Base-by-base conservation (phyloP, 2,888 invertebrate genomes). In the Caenorhabditis imperialis region DNA sequence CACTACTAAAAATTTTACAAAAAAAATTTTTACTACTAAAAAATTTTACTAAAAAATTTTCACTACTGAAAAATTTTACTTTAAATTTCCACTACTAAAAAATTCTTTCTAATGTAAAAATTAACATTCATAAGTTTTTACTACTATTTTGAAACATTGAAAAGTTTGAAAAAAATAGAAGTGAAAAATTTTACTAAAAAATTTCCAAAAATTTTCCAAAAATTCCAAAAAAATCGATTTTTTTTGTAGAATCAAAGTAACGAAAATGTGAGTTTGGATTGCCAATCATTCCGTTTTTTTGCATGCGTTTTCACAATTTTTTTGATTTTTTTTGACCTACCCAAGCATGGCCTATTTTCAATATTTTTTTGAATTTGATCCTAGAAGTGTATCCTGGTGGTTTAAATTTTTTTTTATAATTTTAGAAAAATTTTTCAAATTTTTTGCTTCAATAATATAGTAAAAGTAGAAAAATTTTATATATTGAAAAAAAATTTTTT, bases 181-280 rank as follows among this genome's bases (percentile, higher is more conserved):
- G 18, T 40, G 8, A 16, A 38, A 38, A 6, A 22, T 40, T 40
- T 18, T 2, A 40, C n/a, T 8, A 40, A 40, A 40, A 18, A 40
- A 40, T 22, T 30, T 27, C 14, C 30, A 22, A 44, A 50, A 50
- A 20, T 53, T 27, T 35, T 18, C 20, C 40, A 16, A 16, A 16
- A 16, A 35, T 8, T 25, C 8, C 22, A 35, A 16, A 45, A 30
- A n/a, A 37, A 18, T 22, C n/a, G 27, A 30, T 10, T 7, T 7
- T 7, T 61, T 67, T 74, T 74, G 10, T 65, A 74, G 74, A 67
- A 61, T 44, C 74, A 74, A 55, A 62, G 67, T 67, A 67, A 61
- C 61, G 74, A 74, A 67, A 74, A 74, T 67, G 74, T 74, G 61
- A 67, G 74, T 74, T 57, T 33, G 33, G 33, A 30, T 10, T 7